phyloP scores from a whole-genome alignment of 2,888 invertebrate genomes.

The Athetis lepigone region DNA sequence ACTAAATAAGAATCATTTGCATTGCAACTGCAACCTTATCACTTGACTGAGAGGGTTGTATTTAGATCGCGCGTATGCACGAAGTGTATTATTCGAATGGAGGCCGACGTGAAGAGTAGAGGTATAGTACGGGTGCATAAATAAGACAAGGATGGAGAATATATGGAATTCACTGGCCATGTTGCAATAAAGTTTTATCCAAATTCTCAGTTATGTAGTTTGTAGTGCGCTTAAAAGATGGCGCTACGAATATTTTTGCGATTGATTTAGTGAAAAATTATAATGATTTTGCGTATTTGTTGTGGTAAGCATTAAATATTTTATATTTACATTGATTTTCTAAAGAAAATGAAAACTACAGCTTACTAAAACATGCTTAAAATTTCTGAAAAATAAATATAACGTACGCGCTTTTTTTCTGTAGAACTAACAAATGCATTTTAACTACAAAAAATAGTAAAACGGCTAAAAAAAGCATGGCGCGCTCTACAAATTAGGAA shows the following conservation, averaged over 20 bases:
- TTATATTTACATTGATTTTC: not conserved
- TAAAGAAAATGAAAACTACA: not conserved
- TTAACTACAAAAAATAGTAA: not conserved
- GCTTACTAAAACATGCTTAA: conserved; percentile 7
- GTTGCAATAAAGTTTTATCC: conserved; percentile 79
- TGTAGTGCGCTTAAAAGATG: conserved; percentile 80
- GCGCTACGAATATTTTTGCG: conserved; percentile 73
- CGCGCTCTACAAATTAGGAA: not conserved
- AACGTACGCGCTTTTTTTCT: conserved; percentile 2
- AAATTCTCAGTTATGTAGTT: conserved; percentile 77
- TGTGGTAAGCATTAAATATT: conserved; percentile 42
- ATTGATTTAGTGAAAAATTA: conserved; percentile 30
- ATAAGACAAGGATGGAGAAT: conserved; percentile 75
- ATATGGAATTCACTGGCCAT: conserved; percentile 77
- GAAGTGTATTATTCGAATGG: conserved; percentile 71
- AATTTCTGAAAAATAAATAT: not conserved
- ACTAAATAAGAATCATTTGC: conserved; percentile 74
- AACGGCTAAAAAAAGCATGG: not conserved
- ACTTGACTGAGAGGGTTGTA: conserved; percentile 74
- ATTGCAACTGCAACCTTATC: conserved; percentile 88
- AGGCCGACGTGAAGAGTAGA: conserved; percentile 74
- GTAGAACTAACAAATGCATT: conserved; percentile 5
- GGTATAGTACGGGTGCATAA: conserved; percentile 68
- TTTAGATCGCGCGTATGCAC: conserved; percentile 76
- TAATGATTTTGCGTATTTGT: not conserved